Base-by-base conservation (phyloP, 2,113 vertebrate genomes). In the Vanacampus margaritifer region DNA sequence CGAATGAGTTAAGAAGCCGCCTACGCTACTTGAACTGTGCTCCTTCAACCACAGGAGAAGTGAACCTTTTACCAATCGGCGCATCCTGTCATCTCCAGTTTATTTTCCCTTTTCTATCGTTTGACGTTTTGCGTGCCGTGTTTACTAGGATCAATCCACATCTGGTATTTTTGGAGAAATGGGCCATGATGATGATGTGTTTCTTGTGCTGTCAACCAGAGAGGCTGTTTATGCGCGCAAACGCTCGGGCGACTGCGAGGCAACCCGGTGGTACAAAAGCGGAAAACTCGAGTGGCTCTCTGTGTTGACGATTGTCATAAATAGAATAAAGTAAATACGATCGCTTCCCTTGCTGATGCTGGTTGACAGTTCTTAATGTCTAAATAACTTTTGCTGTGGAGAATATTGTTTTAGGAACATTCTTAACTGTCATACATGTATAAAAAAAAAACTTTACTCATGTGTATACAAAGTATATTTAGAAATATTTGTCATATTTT, bases 1-100 rank as follows among this genome's bases (percentile, higher is more conserved):
- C n/a, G n/a, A n/a, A n/a, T n/a, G n/a, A n/a, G n/a, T 61, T 73
- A 28, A 2, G 6, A 53, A 50, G 53, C 32, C 17, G 64, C 36
- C 46, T 72, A 75, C 24, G 63, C 62, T 50, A 70, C 51, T 72
- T 61, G 28, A 82, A 74, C 73, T 76, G 35, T 74, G 62, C 64
- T 72, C 36, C 35, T 37, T 76, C 70, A 68, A 10, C 28, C 66
- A 66, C 53, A 75, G 58, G 79, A 57, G 58, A 73, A 59, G 67
- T 60, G 72, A 76, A 72, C 36, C n/a, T 26, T 45, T 14, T 14
- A 54, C 23, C 24, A 3, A 51, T 21, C 21, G 7, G 7, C 48
- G 12, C 19, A 28, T 32, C 16, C 54, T 32, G 54, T 32, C 54
- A 35, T 32, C 16, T 32, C 6, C 1, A 57, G 26, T 41, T 62